phyloP scores from a whole-genome alignment of 2,797 vertebrate species.

The Aotus griseimembra region DNA sequence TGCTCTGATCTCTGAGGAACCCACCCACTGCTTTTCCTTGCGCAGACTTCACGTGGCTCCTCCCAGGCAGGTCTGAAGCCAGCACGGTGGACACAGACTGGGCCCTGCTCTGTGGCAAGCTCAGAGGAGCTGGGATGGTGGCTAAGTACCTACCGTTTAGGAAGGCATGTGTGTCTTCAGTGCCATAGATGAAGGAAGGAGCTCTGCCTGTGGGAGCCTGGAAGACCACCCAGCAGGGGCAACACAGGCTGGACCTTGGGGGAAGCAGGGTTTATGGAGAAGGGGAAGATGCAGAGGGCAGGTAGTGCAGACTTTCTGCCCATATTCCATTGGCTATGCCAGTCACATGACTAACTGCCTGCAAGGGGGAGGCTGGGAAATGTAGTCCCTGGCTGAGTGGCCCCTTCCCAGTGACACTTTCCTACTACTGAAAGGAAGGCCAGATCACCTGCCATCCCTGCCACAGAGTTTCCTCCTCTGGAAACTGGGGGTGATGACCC shows the following conservation, averaged over 20 bases:
- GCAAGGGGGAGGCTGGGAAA: conserved; percentile 11
- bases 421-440: background rate
- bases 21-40: background rate
- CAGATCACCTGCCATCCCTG: background rate
- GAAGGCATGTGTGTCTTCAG: background rate
- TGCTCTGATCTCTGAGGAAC: background rate
- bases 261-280: background rate
- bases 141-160: background rate
- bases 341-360: background rate
- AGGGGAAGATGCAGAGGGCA: background rate
- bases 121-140: background rate
- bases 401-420: background rate
- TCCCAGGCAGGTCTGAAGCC: background rate
- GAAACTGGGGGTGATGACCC: background rate
- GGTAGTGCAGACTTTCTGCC: background rate
- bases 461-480: background rate
- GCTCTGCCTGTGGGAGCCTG: background rate
- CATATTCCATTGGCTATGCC: background rate
- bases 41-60: background rate
- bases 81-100: background rate
- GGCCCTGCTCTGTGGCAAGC: background rate
- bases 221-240: conserved; percentile 12
- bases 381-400: background rate
- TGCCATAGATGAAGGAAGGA: background rate
- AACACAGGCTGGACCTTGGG: background rate